Base-by-base conservation (phyloP, 2,113 vertebrate species). In the Dipodomys merriami region DNA sequence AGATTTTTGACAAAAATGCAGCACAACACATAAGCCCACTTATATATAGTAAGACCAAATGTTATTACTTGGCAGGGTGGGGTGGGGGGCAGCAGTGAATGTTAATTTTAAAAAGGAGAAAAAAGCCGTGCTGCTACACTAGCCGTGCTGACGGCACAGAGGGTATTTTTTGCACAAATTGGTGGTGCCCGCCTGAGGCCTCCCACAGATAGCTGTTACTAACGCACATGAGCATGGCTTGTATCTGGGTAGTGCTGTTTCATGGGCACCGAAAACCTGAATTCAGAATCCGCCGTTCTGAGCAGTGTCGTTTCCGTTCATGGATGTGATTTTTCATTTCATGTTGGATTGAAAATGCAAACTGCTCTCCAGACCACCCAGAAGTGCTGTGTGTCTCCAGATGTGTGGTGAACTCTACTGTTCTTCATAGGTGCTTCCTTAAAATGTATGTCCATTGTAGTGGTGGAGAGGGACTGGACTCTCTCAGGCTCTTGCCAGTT, bases 401-500 rank as follows among this genome's bases (percentile, higher is more conserved):
- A 95, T 94, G 94, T 92, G 86, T 96, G 93, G 96, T 76, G 95
- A 97, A 97, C 84, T 4, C 83, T 72, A 73, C 85, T 79, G 49
- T 96, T 97, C 97, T 0, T n/a, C 65, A 93, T 90, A 96, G 97
- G 97, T 86, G 74, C 96, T 49, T 91, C 95, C 96, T 93, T 86
- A 83, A 93, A 94, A 93, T 94, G 92, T 0, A 93, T 93, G 93
- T 97, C 97, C 96, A 81, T 92, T 87, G 95, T 96, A 73, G 30
- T 86, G 0, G 87, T 72, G 53, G 96, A 95, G 95, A 96, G 95
- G 95, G 89, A 94, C 96, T 88, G 46, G 82, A 91, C 96, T 65
- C 96, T 95, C 84, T 3, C 95, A 95, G 97, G 96, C 96, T 95
- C 91, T 82, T 92, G 96, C 93, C 96, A 94, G 96, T 97, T 96